These are phyloP conservation scores for Mus pahari DNA, from an alignment of 2,113 vertebrate genomes.

Conservation along the genomic window DNA sequence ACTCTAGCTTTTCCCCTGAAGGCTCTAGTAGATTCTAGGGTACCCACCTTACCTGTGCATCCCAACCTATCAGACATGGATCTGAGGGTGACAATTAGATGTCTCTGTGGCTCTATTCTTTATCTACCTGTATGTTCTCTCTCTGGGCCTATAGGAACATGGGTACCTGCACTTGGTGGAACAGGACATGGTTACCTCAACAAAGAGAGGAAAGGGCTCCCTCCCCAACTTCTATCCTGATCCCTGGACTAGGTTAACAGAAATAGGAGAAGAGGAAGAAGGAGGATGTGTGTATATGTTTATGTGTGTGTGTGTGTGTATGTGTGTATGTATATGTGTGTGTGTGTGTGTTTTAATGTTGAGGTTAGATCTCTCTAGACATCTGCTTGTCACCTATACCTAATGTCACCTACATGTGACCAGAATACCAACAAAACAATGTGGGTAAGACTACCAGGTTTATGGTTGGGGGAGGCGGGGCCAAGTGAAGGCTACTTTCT, in stretches of 20 bases:
- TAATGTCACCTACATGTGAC: fast-evolving
- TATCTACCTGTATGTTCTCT: background rate
- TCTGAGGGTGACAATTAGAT: background rate
- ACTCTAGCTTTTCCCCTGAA: fast-evolving
- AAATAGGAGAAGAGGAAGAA: background rate
- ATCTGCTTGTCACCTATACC: no score
- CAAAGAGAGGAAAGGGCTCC: background rate
- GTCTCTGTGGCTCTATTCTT: background rate
- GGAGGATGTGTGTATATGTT: no score
- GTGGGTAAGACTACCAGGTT: fast-evolving
- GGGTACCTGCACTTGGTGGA: fast-evolving
- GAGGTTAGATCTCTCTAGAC: background rate
- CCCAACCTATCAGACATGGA: background rate
- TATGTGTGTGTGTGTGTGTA: no score
- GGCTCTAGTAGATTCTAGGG: background rate
- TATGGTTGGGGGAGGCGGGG: fast-evolving
- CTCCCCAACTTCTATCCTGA: background rate
- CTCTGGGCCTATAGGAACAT: background rate
- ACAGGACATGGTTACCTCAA: background rate
- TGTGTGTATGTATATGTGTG: no score
- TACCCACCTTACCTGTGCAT: fast-evolving
- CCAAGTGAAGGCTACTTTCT: fast-evolving
- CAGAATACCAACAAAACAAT: background rate
- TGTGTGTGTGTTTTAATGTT: no score
- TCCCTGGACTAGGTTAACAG: background rate